phyloP scores from a whole-genome alignment of 2,113 vertebrate genomes.

The Seriola rivoliana region DNA sequence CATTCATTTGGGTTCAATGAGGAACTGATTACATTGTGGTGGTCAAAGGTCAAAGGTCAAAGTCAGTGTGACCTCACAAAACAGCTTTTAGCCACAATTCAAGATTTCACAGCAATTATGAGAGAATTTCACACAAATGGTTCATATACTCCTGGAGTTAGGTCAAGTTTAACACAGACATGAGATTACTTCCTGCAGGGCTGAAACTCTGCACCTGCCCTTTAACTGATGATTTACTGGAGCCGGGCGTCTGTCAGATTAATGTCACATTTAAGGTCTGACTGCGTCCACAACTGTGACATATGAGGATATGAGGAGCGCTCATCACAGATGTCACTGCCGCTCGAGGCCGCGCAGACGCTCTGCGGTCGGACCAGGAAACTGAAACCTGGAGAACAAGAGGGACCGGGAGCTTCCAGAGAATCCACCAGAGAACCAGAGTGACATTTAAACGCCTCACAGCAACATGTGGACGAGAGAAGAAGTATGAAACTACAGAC shows the following conservation, averaged over 20 bases:
- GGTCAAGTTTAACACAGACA: too few species aligned
- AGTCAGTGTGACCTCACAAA: too few species aligned
- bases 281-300: background rate
- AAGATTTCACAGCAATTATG: too few species aligned
- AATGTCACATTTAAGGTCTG: background rate
- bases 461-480: conserved; percentile 20
- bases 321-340: background rate
- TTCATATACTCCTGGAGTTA: too few species aligned
- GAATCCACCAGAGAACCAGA: conserved; percentile 15
- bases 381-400: background rate
- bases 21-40: too few species aligned
- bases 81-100: too few species aligned
- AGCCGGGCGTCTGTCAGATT: background rate
- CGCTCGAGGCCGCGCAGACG: too few species aligned
- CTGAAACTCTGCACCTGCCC: background rate
- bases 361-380: background rate
- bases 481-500: background rate
- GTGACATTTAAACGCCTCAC: conserved; percentile 19
- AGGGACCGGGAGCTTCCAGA: conserved; percentile 1
- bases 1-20: too few species aligned
- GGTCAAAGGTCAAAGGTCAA: too few species aligned
- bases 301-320: background rate
- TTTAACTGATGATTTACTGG: background rate
- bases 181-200: too few species aligned
- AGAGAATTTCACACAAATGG: too few species aligned